phyloP scores from a whole-genome alignment of 2,113 vertebrate genomes.

The Equus quagga region DNA sequence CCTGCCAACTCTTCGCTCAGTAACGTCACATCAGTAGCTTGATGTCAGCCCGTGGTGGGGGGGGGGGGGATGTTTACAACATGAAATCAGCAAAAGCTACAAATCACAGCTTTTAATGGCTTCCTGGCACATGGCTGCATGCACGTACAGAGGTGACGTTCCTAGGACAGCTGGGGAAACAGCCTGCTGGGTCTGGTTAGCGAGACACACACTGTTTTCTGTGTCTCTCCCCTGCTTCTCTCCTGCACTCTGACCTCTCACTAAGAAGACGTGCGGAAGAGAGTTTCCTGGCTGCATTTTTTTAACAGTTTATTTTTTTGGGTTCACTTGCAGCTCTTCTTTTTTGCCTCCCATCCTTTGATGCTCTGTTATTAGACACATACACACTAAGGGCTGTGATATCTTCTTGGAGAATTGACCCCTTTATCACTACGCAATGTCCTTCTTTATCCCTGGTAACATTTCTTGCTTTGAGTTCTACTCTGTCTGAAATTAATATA shows the following conservation, averaged over 20 bases:
- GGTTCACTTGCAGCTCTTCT: neutral
- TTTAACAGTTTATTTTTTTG: neutral
- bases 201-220: rapidly evolving
- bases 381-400: neutral
- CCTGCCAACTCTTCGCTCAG: neutral
- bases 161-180: too few species aligned
- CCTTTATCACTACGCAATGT: neutral
- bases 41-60: neutral
- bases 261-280: neutral
- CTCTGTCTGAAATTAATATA: neutral
- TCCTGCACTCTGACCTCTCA: neutral
- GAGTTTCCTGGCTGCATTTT: neutral
- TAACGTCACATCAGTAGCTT: neutral
- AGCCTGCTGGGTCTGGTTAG: neutral
- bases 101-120: too few species aligned
- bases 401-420: neutral
- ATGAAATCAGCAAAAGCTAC: neutral
- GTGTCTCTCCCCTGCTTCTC: neutral
- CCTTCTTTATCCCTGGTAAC: neutral
- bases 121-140: too few species aligned
- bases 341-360: neutral
- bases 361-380: neutral
- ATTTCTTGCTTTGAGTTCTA: neutral
- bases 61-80: neutral
- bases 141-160: rapidly evolving